Percentiles rank a stretch among this genome's conserved stretches.
phyloP scores from a whole-genome alignment of 2,888 invertebrate genomes.

The Standfussiana lucernea region DNA sequence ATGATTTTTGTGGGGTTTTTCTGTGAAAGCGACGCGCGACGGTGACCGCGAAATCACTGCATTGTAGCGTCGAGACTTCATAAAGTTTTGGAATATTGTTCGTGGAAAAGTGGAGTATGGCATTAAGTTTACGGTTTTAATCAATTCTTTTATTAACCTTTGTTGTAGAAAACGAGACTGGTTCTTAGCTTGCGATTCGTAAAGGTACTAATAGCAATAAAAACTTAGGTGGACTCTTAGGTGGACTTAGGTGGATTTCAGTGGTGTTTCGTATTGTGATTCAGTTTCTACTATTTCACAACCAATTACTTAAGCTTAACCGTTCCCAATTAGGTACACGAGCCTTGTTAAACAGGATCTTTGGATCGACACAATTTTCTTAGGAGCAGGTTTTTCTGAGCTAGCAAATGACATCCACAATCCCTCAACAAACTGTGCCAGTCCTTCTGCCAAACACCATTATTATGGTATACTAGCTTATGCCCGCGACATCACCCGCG shows the following conservation, averaged over 20 bases:
- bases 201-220: not conserved
- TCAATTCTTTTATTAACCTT: not conserved
- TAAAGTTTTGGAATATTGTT: conserved; percentile 17
- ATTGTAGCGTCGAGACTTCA: conserved; percentile 34
- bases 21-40: conserved; percentile 32
- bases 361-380: not conserved
- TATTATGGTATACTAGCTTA: no score
- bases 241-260: no score
- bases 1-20: conserved; percentile 68
- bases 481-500: no score
- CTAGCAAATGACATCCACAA: not conserved
- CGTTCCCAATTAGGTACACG: not conserved
- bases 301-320: not conserved
- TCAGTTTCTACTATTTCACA: not conserved
- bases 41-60: conserved; percentile 38
- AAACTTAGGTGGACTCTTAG: not conserved
- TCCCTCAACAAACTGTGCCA: not conserved
- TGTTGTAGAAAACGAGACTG: not conserved
- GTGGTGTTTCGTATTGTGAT: not conserved
- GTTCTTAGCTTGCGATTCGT: not conserved
- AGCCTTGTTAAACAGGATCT: not conserved
- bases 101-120: not conserved
- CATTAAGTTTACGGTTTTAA: not conserved
- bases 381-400: not conserved
- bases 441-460: not conserved